Conservation (phyloP, 2,888 invertebrate genomes). For the Dinocampus coccinellae region DNA sequence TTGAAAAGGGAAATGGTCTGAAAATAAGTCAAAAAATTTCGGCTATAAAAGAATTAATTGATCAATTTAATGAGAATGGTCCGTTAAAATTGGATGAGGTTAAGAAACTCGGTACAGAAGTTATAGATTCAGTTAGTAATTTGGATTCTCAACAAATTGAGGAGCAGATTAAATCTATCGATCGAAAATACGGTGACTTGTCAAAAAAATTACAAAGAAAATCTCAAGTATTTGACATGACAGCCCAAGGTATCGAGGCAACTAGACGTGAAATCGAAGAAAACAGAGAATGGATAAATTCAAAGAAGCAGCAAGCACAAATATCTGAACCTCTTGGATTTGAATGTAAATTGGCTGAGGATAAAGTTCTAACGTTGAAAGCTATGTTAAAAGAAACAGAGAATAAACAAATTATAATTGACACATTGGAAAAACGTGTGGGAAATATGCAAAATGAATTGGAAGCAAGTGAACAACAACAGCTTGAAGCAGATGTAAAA, state of each 20-base stretch:
- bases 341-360: slow-evolving; percentile 83
- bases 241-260: slow-evolving; percentile 85
- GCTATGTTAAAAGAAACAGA: slow-evolving; percentile 86
- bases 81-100: slow-evolving; percentile 78
- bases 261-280: slow-evolving; percentile 85
- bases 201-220: slow-evolving; percentile 88
- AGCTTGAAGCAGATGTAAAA: slow-evolving; percentile 80
- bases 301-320: slow-evolving; percentile 78
- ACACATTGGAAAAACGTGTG: slow-evolving; percentile 86
- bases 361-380: slow-evolving; percentile 79
- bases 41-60: slow-evolving; percentile 79
- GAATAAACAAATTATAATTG: slow-evolving; percentile 84
- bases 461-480: slow-evolving; percentile 86
- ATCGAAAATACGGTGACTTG: slow-evolving; percentile 87
- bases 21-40: slow-evolving; percentile 85
- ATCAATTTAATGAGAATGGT: slow-evolving; percentile 82
- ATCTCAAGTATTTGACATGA: slow-evolving; percentile 84
- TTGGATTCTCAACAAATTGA: slow-evolving; percentile 92
- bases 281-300: slow-evolving; percentile 84
- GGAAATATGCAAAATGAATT: slow-evolving; percentile 87
- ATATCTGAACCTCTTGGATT: slow-evolving; percentile 80
- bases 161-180: slow-evolving; percentile 88
- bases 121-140: slow-evolving; percentile 86
- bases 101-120: slow-evolving; percentile 78
- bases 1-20: slow-evolving; percentile 87